Percentiles rank a stretch among this genome's conserved stretches.
These are phyloP conservation scores for Acanthopagrus latus DNA, from an alignment of 2,797 vertebrate species.

Conservation along the genomic window DNA sequence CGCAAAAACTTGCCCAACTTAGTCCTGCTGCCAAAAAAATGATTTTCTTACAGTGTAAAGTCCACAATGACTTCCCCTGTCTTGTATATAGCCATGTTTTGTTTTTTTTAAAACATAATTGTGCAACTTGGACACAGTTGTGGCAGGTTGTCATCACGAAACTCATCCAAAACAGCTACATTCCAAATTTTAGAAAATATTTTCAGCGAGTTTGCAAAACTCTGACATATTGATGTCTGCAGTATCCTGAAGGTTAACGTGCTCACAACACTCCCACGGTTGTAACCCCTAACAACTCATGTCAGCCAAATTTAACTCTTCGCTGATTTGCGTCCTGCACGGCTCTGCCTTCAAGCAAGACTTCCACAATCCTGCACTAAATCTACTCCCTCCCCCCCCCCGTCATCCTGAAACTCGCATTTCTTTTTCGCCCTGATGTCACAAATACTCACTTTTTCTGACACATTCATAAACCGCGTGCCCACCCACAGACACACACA, in stretches of 20 bases:
- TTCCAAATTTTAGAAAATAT: too few species aligned
- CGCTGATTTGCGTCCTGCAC: constrained; percentile 10
- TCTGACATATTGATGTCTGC: constrained; percentile 1
- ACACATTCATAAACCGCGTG: constrained; percentile 68
- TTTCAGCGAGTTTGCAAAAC: constrained; percentile 20
- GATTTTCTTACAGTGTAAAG: constrained; percentile 1
- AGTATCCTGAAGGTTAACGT: constrained; percentile 14
- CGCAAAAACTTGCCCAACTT: constrained; percentile 15
- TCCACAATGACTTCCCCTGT: background rate
- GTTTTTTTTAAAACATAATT: constrained; percentile 24
- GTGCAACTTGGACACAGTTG: constrained; percentile 11
- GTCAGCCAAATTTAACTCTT: constrained; percentile 26
- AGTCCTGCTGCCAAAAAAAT: background rate
- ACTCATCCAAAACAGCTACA: background rate
- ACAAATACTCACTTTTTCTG: constrained; percentile 60
- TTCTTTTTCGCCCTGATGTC: constrained; percentile 53
- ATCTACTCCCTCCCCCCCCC: constrained; percentile 5
- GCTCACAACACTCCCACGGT: constrained; percentile 6
- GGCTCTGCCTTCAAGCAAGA: background rate
- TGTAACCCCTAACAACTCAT: constrained; percentile 20
- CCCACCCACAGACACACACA: constrained; percentile 73
- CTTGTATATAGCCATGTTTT: constrained; percentile 18
- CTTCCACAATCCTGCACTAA: background rate
- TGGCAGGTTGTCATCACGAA: constrained; percentile 15
- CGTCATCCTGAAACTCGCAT: constrained; percentile 37